Evolutionary conservation across 2,113 vertebrate species (phyloP).

Genomic region (Candoia aspera): DNA sequence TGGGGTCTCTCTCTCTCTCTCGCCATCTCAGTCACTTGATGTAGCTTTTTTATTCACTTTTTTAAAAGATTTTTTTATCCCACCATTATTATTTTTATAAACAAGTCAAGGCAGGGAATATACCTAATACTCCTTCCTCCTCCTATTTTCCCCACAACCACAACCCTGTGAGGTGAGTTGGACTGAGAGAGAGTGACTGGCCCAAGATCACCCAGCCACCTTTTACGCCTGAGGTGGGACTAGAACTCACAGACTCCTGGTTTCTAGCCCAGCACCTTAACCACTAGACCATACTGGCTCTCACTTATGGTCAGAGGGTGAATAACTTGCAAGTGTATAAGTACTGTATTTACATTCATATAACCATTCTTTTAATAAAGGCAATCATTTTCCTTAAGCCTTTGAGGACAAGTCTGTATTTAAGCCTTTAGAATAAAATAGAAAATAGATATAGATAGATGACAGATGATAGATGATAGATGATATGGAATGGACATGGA

Average conservation of each 20-base stretch:
- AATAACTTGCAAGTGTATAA: background rate
- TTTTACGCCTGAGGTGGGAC: too few species aligned
- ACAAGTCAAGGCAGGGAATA: too few species aligned
- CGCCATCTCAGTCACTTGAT: background rate
- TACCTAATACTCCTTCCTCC: too few species aligned
- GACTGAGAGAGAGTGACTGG: too few species aligned
- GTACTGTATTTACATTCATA: background rate
- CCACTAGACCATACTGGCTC: too few species aligned
- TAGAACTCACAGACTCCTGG: too few species aligned
- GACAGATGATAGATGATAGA: background rate
- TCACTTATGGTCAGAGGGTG: background rate
- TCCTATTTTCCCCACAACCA: too few species aligned
- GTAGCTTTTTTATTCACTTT: background rate
- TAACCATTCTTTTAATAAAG: background rate
- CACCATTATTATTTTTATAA: too few species aligned
- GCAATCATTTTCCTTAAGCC: background rate
- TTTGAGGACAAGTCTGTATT: background rate
- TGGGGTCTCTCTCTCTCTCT: background rate
- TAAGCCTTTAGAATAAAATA: background rate
- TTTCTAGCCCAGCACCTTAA: too few species aligned
- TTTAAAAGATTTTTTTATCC: too few species aligned
- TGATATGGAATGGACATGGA: background rate
- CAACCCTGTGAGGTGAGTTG: too few species aligned
- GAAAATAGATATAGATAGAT: background rate
- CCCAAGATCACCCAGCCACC: too few species aligned